A percentile compares a stretch with the other conserved stretches of the same genome.
Conservation (phyloP, 2,888 invertebrate species). For the Drosophila melanosoma region DNA sequence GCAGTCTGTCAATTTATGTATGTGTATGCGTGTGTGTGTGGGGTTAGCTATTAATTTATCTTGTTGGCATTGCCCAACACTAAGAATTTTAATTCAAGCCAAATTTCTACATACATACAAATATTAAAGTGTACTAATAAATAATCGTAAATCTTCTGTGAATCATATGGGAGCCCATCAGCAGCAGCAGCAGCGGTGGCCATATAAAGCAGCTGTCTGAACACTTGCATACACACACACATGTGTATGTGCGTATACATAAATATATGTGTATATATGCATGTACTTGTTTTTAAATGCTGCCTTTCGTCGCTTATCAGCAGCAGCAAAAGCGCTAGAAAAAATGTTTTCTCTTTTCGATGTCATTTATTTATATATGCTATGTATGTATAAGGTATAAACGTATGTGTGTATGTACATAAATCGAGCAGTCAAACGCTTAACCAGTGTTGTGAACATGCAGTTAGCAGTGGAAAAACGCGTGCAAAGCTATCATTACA, state of each 20-base stretch:
- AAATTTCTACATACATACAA: background rate
- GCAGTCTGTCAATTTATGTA: conserved; percentile 32
- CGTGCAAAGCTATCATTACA: conserved; percentile 48
- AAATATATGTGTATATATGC: conserved; percentile 2
- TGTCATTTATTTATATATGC: conserved; percentile 72
- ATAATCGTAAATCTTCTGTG: conserved; percentile 46
- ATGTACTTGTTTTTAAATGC: conserved; percentile 27
- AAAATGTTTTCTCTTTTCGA: conserved; percentile 64
- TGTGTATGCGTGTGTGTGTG: conserved; percentile 4
- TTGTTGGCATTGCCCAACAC: conserved; percentile 17
- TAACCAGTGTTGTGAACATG: conserved; percentile 26
- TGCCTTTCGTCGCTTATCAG: conserved; percentile 65
- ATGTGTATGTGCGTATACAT: background rate
- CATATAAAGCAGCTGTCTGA: conserved; percentile 47
- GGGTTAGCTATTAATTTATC: conserved; percentile 33
- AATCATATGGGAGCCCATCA: conserved; percentile 44
- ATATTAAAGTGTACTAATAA: conserved; percentile 42
- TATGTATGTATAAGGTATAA: conserved; percentile 35
- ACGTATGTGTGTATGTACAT: conserved; percentile 17
- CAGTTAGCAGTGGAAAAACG: conserved; percentile 38
- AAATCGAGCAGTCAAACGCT: conserved; percentile 3
- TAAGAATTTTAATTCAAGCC: conserved; percentile 4
- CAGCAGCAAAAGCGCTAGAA: conserved; percentile 69
- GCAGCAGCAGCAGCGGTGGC: conserved; percentile 20
- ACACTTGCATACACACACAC: conserved; percentile 32